A percentile compares a stretch with the other conserved stretches of the same genome.
Conservation (phyloP, 2,797 vertebrate species). For the Psittacula derbiana region DNA sequence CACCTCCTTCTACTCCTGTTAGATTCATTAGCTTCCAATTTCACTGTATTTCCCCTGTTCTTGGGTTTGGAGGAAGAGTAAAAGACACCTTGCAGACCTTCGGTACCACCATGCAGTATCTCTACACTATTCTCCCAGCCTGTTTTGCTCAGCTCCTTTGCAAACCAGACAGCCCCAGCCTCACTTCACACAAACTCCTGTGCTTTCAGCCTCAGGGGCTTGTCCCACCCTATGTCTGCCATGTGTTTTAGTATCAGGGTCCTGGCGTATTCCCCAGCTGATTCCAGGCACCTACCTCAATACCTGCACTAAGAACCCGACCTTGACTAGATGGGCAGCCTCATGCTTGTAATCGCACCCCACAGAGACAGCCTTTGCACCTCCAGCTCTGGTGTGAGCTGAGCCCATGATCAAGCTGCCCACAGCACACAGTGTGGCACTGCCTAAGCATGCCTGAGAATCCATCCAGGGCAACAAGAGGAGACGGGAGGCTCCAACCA, state of each 20-base stretch:
- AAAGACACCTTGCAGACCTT: background rate
- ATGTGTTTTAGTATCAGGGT: accelerated
- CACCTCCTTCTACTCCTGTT: background rate
- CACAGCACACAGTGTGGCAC: background rate
- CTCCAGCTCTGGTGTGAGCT: background rate
- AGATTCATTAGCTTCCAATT: background rate
- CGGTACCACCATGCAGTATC: too few species aligned
- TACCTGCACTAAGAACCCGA: background rate
- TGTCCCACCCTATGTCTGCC: background rate
- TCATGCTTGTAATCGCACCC: background rate
- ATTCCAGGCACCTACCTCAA: background rate
- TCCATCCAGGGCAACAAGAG: background rate
- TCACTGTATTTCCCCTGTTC: background rate
- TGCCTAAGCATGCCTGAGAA: accelerated
- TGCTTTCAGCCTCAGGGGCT: background rate
- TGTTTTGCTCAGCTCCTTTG: background rate
- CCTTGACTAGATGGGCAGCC: too few species aligned
- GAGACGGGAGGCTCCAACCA: background rate
- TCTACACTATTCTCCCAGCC: accelerated
- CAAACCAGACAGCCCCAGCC: background rate
- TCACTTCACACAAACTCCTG: background rate
- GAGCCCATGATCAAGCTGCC: accelerated
- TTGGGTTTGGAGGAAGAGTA: background rate
- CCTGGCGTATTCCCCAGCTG: background rate
- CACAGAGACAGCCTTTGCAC: accelerated